A percentile compares a stretch with the other conserved stretches of the same genome.
Conservation (phyloP, 2,888 invertebrate species). For the Tetranychus piercei region DNA sequence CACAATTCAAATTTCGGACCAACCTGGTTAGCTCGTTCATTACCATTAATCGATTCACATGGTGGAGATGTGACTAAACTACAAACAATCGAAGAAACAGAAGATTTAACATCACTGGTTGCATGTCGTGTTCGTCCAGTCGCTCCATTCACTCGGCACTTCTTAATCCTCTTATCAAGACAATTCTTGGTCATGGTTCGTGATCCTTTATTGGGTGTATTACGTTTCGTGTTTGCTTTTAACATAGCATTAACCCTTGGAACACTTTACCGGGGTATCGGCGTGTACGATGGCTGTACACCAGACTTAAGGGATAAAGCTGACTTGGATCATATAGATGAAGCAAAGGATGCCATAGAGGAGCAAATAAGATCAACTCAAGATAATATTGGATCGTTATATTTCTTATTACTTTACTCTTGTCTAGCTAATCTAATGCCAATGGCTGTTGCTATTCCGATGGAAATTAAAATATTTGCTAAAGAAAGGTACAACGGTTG, state of each 20-base stretch:
- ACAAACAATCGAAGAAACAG: background rate
- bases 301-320: background rate
- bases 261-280: background rate
- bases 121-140: background rate
- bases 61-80: background rate
- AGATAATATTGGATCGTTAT: conserved; percentile 53
- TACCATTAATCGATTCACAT: background rate
- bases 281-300: background rate
- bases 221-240: conserved; percentile 1
- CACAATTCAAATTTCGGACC: too few species aligned
- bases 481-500: conserved; percentile 12
- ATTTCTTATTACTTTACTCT: background rate
- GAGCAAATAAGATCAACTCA: conserved; percentile 45
- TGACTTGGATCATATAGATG: background rate
- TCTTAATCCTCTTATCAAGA: background rate
- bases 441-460: background rate
- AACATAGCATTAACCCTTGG: conserved; percentile 30
- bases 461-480: background rate
- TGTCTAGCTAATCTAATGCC: background rate
- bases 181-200: background rate
- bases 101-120: background rate
- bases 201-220: background rate
- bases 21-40: too few species aligned
- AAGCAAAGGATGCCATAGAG: background rate
- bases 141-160: background rate